A percentile compares a stretch with the other conserved stretches of the same genome.
Evolutionary conservation across 2,113 vertebrate species (phyloP).

Genomic region (Peucedramus taeniatus): DNA sequence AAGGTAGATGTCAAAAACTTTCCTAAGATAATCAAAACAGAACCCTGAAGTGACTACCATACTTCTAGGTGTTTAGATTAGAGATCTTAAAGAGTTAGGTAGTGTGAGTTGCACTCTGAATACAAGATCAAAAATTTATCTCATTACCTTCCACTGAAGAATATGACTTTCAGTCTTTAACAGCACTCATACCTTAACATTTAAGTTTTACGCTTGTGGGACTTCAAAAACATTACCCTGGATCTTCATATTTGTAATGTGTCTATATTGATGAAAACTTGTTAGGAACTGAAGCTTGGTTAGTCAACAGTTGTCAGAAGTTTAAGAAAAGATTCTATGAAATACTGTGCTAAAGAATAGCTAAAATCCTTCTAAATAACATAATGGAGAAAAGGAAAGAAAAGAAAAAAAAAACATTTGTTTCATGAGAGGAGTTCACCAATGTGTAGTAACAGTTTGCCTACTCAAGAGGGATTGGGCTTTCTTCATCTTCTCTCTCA

Average conservation of each 20-base stretch:
- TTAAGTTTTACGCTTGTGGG: background rate
- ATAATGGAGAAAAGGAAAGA: background rate
- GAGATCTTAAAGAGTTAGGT: background rate
- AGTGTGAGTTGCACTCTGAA: background rate
- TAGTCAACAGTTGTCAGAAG: background rate
- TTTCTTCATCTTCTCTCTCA: background rate
- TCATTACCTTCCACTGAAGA: background rate
- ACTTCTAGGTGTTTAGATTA: background rate
- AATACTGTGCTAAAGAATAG: background rate
- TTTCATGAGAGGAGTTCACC: background rate
- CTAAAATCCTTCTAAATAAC: background rate
- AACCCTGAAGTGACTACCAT: background rate
- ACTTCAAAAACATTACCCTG: background rate
- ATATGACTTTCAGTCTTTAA: background rate
- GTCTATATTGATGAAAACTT: background rate
- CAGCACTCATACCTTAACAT: background rate
- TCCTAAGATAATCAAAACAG: background rate
- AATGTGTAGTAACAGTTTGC: background rate
- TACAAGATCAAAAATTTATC: background rate
- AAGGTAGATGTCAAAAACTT: background rate
- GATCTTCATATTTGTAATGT: background rate
- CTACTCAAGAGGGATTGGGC: background rate
- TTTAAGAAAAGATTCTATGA: background rate
- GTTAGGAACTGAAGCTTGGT: background rate
- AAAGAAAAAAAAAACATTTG: background rate